Conservation (phyloP, 2,888 invertebrate genomes). For the Chrysolina americana region DNA sequence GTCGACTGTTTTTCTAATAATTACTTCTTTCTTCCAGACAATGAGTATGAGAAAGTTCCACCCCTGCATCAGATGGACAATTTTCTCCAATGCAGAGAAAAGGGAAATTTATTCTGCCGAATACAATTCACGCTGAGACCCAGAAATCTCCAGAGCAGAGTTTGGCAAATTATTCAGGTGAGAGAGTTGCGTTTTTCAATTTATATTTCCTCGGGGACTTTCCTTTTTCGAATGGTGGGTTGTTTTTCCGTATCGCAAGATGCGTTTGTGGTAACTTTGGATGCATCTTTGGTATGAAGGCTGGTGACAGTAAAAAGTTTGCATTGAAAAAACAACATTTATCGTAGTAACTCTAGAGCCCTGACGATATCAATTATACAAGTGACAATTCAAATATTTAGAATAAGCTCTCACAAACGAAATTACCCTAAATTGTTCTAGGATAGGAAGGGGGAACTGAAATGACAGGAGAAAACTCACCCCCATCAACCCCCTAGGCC, state of each 20-base stretch:
- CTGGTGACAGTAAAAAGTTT: too few relatives aligned
- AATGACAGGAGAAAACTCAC: too few relatives aligned
- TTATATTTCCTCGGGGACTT: neutral
- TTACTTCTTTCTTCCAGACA: slow-evolving; percentile 8
- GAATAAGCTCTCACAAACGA: too few relatives aligned
- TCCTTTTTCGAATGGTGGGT: neutral
- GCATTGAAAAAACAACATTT: too few relatives aligned
- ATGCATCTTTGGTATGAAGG: too few relatives aligned
- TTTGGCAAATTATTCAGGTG: slow-evolving; percentile 31
- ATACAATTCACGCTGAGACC: slow-evolving; percentile 24
- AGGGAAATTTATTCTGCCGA: slow-evolving; percentile 29
- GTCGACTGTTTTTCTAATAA: neutral
- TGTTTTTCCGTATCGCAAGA: neutral
- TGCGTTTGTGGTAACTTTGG: neutral
- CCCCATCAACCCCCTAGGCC: too few relatives aligned
- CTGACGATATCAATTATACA: too few relatives aligned
- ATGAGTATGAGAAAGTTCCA: slow-evolving; percentile 27
- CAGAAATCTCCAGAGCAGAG: neutral
- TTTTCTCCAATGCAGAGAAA: slow-evolving; percentile 22
- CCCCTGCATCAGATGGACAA: slow-evolving; percentile 26
- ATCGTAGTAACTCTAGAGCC: too few relatives aligned
- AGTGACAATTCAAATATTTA: too few relatives aligned
- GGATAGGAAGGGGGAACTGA: too few relatives aligned
- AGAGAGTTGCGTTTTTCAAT: neutral
- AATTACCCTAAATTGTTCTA: too few relatives aligned